These are phyloP conservation scores for Tiliacea citrago DNA, from an alignment of 2,888 invertebrate genomes.

Conservation along the genomic window DNA sequence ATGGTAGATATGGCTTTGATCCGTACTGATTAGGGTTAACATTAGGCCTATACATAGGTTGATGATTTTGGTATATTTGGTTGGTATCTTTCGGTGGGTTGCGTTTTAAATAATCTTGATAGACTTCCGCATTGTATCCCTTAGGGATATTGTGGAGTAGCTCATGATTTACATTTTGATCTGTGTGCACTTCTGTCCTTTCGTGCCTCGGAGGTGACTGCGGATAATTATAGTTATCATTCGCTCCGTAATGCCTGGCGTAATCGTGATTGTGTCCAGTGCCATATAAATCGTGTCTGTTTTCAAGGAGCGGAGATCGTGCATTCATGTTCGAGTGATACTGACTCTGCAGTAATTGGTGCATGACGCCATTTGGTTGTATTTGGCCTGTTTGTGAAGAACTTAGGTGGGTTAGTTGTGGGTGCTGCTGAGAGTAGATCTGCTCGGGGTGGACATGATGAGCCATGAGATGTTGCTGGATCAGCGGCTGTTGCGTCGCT, in stretches of 20 bases:
- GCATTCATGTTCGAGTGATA: constrained; percentile 88
- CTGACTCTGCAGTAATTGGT: constrained; percentile 88
- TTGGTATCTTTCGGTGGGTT: constrained; percentile 90
- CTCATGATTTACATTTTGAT: constrained; percentile 87
- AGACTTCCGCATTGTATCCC: constrained; percentile 91
- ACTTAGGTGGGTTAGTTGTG: constrained; percentile 83
- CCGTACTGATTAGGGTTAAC: constrained; percentile 87
- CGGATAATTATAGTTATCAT: constrained; percentile 89
- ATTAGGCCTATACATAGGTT: constrained; percentile 87
- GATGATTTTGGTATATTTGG: constrained; percentile 91
- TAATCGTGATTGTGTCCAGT: constrained; percentile 89
- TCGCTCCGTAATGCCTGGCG: constrained; percentile 89
- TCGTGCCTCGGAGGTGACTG: constrained; percentile 88
- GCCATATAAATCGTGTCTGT: constrained; percentile 91
- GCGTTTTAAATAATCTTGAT: constrained; percentile 90
- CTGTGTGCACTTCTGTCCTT: constrained; percentile 84
- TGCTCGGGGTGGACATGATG: constrained; percentile 89
- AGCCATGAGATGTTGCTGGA: constrained; percentile 86
- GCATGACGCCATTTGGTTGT: constrained; percentile 90
- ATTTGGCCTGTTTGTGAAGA: constrained; percentile 84
- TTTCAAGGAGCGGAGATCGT: constrained; percentile 88
- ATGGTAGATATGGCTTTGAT: constrained; percentile 88
- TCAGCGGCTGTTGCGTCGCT: constrained; percentile 90
- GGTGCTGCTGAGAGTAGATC: constrained; percentile 87
- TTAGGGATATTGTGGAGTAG: constrained; percentile 86